Percentiles rank a stretch among this genome's conserved stretches.
Conservation (phyloP, 1,140 invertebrate species). For the Berghia stephanieae region DNA sequence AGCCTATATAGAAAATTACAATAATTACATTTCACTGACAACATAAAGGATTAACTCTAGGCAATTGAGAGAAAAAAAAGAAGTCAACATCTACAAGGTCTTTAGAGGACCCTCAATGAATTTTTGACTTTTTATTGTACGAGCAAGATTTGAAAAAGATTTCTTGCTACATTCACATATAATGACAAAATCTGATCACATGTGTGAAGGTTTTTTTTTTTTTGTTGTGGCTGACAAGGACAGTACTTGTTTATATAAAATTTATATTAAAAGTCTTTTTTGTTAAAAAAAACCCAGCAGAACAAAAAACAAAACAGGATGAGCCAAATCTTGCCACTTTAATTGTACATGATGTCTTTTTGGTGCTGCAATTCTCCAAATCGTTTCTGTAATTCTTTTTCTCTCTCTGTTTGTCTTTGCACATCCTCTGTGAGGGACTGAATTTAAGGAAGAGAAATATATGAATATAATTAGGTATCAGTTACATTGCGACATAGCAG, state of each 20-base stretch:
- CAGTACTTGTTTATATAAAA: neutral
- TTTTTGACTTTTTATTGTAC: no score
- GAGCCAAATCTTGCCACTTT: neutral
- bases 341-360: conserved; percentile 46
- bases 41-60: no score
- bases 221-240: neutral
- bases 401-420: conserved; percentile 87
- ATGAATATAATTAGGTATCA: no score
- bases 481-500: no score
- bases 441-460: conserved; percentile 56
- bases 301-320: neutral
- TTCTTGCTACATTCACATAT: neutral
- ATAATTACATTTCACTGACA: no score
- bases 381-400: conserved; percentile 84
- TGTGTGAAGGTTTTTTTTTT: neutral
- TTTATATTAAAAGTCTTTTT: neutral
- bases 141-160: no score
- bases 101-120: no score
- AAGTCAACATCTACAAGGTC: no score
- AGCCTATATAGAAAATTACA: no score
- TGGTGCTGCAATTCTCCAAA: conserved; percentile 75
- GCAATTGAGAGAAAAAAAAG: no score
- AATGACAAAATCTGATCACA: neutral
- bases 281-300: neutral
- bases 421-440: conserved; percentile 91